These are phyloP conservation scores for Orussus abietinus DNA, from an alignment of 1,140 invertebrate genomes.

Conservation along the genomic window DNA sequence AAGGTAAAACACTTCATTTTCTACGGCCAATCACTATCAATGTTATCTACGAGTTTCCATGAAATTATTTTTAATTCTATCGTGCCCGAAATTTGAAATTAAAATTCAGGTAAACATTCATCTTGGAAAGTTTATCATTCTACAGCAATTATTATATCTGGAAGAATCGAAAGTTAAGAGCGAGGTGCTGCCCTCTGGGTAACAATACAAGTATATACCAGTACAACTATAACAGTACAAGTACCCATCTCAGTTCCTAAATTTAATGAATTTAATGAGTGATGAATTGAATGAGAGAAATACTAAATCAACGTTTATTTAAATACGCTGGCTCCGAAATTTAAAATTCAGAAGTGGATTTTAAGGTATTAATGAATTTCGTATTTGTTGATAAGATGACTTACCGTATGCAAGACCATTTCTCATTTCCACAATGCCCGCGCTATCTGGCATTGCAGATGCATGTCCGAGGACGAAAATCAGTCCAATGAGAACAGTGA, in stretches of 20 bases:
- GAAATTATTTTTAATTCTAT: slow-evolving; percentile 3
- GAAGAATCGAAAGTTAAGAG: too few species aligned
- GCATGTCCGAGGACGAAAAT: slow-evolving; percentile 3
- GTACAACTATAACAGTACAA: too few species aligned
- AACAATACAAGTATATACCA: too few species aligned
- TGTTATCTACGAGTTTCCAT: slow-evolving; percentile 12
- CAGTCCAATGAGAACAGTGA: slow-evolving; percentile 14
- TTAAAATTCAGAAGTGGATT: neutral
- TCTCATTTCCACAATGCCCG: slow-evolving; percentile 38
- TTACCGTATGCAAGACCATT: slow-evolving; percentile 44
- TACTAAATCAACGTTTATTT: too few species aligned
- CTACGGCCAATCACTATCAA: neutral
- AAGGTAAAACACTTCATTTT: neutral
- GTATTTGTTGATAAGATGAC: slow-evolving; percentile 9
- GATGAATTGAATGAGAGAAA: slow-evolving; percentile 5
- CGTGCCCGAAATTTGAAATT: neutral
- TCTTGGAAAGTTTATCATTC: too few species aligned
- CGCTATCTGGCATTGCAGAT: slow-evolving; percentile 32
- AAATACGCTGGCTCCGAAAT: neutral
- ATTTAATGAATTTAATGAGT: slow-evolving; percentile 12
- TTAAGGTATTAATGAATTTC: neutral
- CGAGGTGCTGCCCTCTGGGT: too few species aligned
- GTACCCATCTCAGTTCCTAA: too few species aligned
- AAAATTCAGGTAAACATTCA: too few species aligned
- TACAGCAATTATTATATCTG: too few species aligned